Conservation (phyloP, 2,888 invertebrate genomes). For the Cremastinae sp. region DNA sequence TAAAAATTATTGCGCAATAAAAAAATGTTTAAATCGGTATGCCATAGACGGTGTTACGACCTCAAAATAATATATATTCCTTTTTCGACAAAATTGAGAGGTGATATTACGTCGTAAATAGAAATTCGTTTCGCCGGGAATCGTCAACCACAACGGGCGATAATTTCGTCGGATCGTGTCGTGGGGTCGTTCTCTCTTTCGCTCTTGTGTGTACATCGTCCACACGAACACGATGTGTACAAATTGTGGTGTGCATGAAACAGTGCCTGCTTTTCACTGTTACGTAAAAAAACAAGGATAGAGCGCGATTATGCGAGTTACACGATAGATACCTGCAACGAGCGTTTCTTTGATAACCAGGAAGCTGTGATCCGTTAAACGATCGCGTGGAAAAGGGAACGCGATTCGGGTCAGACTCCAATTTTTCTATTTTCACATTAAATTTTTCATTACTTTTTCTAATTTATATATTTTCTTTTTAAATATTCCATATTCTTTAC, state of each 20-base stretch:
- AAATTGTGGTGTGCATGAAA: conserved; percentile 4
- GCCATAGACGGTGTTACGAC: conserved; percentile 19
- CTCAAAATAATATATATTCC: not conserved
- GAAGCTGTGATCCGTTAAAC: conserved; percentile 48
- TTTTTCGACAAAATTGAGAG: conserved; percentile 6
- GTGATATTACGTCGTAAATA: conserved; percentile 17
- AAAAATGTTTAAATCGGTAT: not conserved
- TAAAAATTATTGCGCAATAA: not conserved
- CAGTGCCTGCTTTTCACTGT: conserved; percentile 64
- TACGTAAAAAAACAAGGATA: conserved; percentile 64
- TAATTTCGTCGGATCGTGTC: conserved; percentile 16
- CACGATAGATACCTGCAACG: conserved; percentile 29
- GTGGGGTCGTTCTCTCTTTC: conserved; percentile 1
- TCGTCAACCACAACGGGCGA: conserved; percentile 23
- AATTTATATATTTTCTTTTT: not conserved
- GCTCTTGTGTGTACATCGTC: conserved; percentile 7
- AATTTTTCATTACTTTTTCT: not conserved
- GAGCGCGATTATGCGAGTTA: conserved; percentile 46
- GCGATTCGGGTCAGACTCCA: conserved; percentile 36
- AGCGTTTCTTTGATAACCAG: conserved; percentile 55
- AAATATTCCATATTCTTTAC: too few relatives aligned
- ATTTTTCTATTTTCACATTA: not conserved
- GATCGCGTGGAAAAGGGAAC: conserved; percentile 7
- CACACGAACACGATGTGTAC: conserved; percentile 12
- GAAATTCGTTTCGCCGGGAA: conserved; percentile 15